These are phyloP conservation scores for Triplophysa dalaica DNA, from an alignment of 2,113 vertebrate genomes.

Conservation along the genomic window DNA sequence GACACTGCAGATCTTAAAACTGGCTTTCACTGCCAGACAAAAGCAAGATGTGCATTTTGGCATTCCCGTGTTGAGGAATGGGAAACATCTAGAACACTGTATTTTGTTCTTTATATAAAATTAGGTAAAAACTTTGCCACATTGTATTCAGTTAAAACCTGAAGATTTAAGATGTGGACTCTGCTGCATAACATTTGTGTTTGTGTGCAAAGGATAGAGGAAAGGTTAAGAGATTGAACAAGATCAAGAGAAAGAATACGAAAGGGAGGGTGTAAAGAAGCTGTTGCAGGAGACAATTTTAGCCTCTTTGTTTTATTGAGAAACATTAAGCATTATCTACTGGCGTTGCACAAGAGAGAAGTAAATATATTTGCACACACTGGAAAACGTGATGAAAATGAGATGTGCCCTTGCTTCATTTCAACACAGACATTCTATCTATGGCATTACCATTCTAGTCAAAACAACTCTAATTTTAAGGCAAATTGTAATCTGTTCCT, in stretches of 20 bases:
- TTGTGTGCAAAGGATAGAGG: background rate
- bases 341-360: background rate
- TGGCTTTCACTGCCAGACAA: background rate
- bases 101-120: no score
- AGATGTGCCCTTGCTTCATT: background rate
- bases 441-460: slow-evolving; percentile 45
- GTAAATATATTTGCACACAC: slow-evolving; percentile 9
- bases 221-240: no score
- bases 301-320: slow-evolving; percentile 65
- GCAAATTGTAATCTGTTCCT: slow-evolving; percentile 55
- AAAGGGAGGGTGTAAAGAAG: slow-evolving; percentile 56
- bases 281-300: slow-evolving; percentile 69
- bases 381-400: background rate
- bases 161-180: no score
- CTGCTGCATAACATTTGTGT: background rate
- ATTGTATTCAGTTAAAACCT: no score
- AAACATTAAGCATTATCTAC: slow-evolving; percentile 65
- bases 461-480: slow-evolving; percentile 52
- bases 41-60: background rate
- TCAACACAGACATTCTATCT: background rate
- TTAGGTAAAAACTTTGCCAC: no score
- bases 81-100: no score
- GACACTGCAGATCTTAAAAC: background rate
- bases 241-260: background rate
- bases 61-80: background rate